Evolutionary conservation across 1,140 invertebrate genomes (phyloP).

Genomic region (Drosophila lini): DNA sequence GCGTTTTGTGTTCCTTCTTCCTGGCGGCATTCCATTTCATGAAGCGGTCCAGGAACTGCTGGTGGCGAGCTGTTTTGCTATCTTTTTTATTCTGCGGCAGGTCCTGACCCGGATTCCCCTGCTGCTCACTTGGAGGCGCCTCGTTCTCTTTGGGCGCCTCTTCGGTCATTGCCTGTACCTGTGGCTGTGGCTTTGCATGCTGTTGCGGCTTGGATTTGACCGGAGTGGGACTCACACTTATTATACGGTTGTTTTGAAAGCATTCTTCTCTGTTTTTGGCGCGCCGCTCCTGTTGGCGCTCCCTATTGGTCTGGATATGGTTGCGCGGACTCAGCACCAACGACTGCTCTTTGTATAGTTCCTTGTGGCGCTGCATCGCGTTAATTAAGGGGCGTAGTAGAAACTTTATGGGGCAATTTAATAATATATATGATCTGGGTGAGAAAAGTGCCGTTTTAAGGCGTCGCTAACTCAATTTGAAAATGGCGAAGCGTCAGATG

Average conservation of each 20-base stretch:
- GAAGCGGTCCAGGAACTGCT: slow-evolving; percentile 42
- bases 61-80: slow-evolving; percentile 8
- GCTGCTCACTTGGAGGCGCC: not conserved
- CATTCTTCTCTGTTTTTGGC: slow-evolving; percentile 47
- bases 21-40: slow-evolving; percentile 34
- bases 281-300: slow-evolving; percentile 38
- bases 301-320: slow-evolving; percentile 42
- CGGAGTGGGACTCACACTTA: slow-evolving; percentile 44
- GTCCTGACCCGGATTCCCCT: not conserved
- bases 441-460: slow-evolving; percentile 2
- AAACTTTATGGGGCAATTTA: not conserved
- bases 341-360: slow-evolving; percentile 48
- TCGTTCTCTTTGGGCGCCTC: slow-evolving; percentile 22
- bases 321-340: slow-evolving; percentile 37
- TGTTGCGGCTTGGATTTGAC: not conserved
- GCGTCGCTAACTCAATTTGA: slow-evolving; percentile 15
- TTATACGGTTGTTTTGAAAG: slow-evolving; percentile 57
- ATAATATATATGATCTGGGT: not conserved
- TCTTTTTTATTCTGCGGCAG: not conserved
- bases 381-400: too few relatives aligned
- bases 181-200: not conserved
- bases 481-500: slow-evolving; percentile 32
- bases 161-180: too few relatives aligned
- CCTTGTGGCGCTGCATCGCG: slow-evolving; percentile 41
- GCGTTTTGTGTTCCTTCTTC: slow-evolving; percentile 18